Percentiles rank a stretch among this genome's conserved stretches.
Evolutionary conservation across 2,888 invertebrate genomes (phyloP).

Genomic region (Volucella inflata): DNA sequence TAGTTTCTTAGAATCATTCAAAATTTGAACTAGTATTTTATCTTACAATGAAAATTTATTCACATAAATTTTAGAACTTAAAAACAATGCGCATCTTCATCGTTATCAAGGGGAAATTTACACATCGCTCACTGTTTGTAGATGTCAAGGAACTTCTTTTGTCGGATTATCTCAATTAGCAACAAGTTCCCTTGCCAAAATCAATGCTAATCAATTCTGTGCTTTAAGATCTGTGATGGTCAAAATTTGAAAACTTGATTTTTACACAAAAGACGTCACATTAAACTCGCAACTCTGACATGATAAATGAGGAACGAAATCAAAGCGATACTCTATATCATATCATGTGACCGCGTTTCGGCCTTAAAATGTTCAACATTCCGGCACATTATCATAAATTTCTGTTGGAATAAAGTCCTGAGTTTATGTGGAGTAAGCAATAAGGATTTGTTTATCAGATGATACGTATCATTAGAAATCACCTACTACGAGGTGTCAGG

Average conservation of each 20-base stretch:
- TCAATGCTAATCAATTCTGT: constrained; percentile 46
- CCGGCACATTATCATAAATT: constrained; percentile 29
- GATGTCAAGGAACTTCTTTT: constrained; percentile 52
- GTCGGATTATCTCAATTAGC: constrained; percentile 38
- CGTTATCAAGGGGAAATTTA: constrained; percentile 15
- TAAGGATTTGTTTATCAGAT: background rate
- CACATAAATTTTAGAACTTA: constrained; percentile 30
- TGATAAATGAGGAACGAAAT: constrained; percentile 1
- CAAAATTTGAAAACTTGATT: constrained; percentile 9
- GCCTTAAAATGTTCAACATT: background rate
- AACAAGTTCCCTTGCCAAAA: constrained; percentile 23
- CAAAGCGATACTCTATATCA: background rate
- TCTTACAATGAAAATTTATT: constrained; percentile 31
- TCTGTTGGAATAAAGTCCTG: constrained; percentile 8
- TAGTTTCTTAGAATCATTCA: constrained; percentile 13
- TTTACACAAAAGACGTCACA: background rate
- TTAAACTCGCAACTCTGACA: constrained; percentile 23
- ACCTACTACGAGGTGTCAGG: constrained; percentile 1
- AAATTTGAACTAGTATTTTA: constrained; percentile 35
- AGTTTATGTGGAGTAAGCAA: background rate
- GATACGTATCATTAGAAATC: background rate
- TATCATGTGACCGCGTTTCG: constrained; percentile 21
- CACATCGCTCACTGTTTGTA: constrained; percentile 1
- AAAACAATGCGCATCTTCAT: background rate
- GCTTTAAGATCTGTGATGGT: background rate